phyloP scores from a whole-genome alignment of 1,140 invertebrate genomes.

The Cotesia chilonis region DNA sequence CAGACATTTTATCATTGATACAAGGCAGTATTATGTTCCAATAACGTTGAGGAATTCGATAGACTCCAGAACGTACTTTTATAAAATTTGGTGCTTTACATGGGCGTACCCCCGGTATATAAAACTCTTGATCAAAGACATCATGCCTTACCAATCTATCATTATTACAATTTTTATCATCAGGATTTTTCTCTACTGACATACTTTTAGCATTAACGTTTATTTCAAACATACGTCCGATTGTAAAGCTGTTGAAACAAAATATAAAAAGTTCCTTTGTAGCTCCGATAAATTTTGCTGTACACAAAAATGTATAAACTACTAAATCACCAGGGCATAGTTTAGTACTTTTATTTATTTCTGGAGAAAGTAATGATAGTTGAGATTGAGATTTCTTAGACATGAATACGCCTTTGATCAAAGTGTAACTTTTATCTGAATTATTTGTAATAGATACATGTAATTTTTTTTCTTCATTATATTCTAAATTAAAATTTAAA shows the following conservation, averaged over 20 bases:
- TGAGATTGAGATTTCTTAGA: constrained; percentile 53
- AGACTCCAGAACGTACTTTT: constrained; percentile 63
- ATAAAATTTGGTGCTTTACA: constrained; percentile 68
- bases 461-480: constrained; percentile 55
- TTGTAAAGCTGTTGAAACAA: constrained; percentile 68
- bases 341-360: constrained; percentile 36
- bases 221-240: constrained; percentile 67
- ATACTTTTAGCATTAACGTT: constrained; percentile 56
- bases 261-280: constrained; percentile 70
- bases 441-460: constrained; percentile 58
- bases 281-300: constrained; percentile 67
- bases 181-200: constrained; percentile 4
- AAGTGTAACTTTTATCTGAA: constrained; percentile 44
- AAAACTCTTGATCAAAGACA: constrained; percentile 51
- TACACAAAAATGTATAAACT: constrained; percentile 61
- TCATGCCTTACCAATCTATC: constrained; percentile 54
- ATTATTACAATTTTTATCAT: constrained; percentile 53
- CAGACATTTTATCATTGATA: constrained; percentile 56
- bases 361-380: constrained; percentile 51
- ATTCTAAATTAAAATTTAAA: constrained; percentile 52
- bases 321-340: constrained; percentile 55
- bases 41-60: constrained; percentile 69
- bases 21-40: constrained; percentile 64
- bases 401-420: constrained; percentile 52
- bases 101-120: constrained; percentile 70